Percentiles rank a stretch among this genome's conserved stretches.
These are phyloP conservation scores for Fundulus diaphanus DNA, from an alignment of 2,797 vertebrate species.

Conservation along the genomic window DNA sequence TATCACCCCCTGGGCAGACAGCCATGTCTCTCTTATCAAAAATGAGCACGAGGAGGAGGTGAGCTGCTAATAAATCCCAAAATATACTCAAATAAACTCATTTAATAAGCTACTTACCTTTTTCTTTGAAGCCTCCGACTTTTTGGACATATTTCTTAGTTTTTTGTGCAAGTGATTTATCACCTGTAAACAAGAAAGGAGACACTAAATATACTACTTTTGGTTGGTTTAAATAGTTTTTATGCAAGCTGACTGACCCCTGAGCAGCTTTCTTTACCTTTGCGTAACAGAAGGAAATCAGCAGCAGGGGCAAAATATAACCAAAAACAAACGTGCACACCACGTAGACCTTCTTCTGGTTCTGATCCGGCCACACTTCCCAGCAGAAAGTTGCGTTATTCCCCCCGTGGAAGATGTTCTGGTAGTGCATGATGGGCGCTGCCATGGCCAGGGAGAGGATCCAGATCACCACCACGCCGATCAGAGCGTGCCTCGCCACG, in stretches of 20 bases:
- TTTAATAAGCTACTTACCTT: slow-evolving; percentile 88
- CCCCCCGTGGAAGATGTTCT: slow-evolving; percentile 83
- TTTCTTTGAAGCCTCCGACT: slow-evolving; percentile 97
- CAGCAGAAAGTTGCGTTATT: slow-evolving; percentile 94
- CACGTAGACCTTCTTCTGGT: slow-evolving; percentile 90
- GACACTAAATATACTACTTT: neutral
- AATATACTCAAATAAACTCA: neutral
- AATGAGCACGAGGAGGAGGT: too few relatives aligned
- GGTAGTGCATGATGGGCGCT: slow-evolving; percentile 91
- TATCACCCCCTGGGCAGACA: neutral
- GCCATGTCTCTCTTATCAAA: neutral
- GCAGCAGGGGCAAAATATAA: slow-evolving; percentile 92
- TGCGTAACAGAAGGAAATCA: slow-evolving; percentile 97
- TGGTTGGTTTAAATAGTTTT: neutral
- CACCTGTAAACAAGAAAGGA: slow-evolving; percentile 84
- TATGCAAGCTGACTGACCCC: neutral
- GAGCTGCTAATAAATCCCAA: neutral
- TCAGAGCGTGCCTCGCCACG: slow-evolving; percentile 85
- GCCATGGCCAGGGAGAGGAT: slow-evolving; percentile 91
- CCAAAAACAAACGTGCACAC: slow-evolving; percentile 95
- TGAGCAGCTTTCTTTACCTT: slow-evolving; percentile 83
- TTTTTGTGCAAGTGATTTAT: slow-evolving; percentile 98
- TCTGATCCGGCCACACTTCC: slow-evolving; percentile 90
- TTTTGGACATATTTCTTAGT: slow-evolving; percentile 96
- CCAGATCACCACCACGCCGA: slow-evolving; percentile 93